Evolutionary conservation across 1,140 invertebrate species (phyloP), one percentile per base, ranked within the genome.

Genomic region (Bacillus rossius): DNA sequence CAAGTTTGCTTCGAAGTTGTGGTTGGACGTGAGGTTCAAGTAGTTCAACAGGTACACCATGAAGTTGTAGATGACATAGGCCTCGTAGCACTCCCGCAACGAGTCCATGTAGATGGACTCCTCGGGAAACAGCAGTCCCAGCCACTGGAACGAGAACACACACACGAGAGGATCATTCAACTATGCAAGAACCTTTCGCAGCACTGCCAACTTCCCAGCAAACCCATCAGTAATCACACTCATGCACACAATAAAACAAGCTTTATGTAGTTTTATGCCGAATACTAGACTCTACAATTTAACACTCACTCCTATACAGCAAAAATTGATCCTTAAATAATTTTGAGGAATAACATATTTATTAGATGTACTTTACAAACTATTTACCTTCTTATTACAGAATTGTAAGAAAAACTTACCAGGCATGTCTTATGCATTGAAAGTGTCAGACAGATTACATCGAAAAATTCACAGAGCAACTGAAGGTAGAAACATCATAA

Each of bases 61-160:
- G 70, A 98, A 98, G 77, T 96, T 97, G 70, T 98, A 98, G 67
- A 98, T 98, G 0, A 96, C 94, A 82, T 95, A 97, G 10, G 88
- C 89, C 77, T 98, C 95, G 71, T 98, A 98, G 72, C 94, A 97
- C 79, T 98, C 94, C 73, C 94, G 79, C 23, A 92, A 72, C 64
- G 91, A 92, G 70, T 98, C 93, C 67, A 96, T 81, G 70, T 96
- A 97, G 58, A 97, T 93, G 17, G 91, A 91, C 61, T 87, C 84
- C 64, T 85, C 78, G 17, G 92, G 91, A 75, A 90, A 90, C 23
- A 88, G 77, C 42, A 93, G 72, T 42, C 89, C 89, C 60, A 94
- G 77, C 89, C 89, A 93, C 89, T 92, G 71, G 61, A 80, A 78
- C 51, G 58, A 64, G 64, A 57, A 48, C 45, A 53, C 14, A 14